Base-by-base conservation (phyloP, 64 coral and sea anemone species). In the Montipora cactus region DNA sequence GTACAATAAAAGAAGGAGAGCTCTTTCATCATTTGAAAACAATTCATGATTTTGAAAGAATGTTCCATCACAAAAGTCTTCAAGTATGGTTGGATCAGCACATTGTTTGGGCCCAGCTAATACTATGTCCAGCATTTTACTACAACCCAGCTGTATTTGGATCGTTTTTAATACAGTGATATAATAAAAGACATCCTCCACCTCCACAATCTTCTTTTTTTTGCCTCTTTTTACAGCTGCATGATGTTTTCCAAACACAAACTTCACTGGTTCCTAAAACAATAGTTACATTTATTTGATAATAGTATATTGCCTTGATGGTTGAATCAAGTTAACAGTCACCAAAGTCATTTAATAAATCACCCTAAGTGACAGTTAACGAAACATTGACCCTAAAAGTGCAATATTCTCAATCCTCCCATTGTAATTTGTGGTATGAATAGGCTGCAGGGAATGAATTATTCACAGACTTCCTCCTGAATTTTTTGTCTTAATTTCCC, bases 111-210 rank as follows among this genome's bases (percentile, higher is more conserved):
- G 47, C 25, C 75, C 75, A 74, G 14, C 46, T 49, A 91, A 74
- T 14, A 91, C 45, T 68, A 83, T 91, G 47, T 59, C 78, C 47
- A 91, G 12, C 28, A 75, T 57, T 74, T 75, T 71, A 3, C 44
- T 23, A 28, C 59, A 91, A 74, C 62, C 72, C 25, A 91, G 90
- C 25, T 91, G 68, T 15, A 83, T 50, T 6, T 80, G 46, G 8
- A 91, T 23, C 16, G 59, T 91, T 74, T 91, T 51, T 9, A 91
- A 23, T 53, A 91, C 11, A 25, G 79, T 62, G 15, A 91, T 46
- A 16, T 81, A 76, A 53, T 91, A 91, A 18, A 91, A 91, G 8
- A 55, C 47, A 81, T 91, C 90, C 49, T 91, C 71, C 46, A 74
- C 45, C 8, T 57, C 23, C 23, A 91, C 79, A 75, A 91, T 91